A percentile compares a stretch with the other conserved stretches of the same genome.
phyloP scores from a whole-genome alignment of 2,113 vertebrate species.

The Uria aalge region DNA sequence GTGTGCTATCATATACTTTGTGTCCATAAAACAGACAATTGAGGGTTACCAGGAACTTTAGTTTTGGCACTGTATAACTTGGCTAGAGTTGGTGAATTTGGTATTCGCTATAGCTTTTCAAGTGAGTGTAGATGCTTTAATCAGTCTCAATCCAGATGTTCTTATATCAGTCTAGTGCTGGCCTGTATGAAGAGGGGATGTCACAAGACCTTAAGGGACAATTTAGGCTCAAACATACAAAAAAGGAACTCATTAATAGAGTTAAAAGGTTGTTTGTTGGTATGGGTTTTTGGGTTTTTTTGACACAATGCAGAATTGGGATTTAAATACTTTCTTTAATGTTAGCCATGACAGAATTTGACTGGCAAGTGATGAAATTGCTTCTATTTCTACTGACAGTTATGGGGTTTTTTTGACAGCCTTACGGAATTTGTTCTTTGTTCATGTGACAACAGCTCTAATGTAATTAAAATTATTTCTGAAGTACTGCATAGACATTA shows the following conservation, averaged over 20 bases:
- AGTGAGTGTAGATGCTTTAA: neutral
- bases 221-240: neutral
- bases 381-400: neutral
- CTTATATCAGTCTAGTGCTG: neutral
- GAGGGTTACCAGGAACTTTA: neutral
- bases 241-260: neutral
- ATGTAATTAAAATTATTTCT: constrained; percentile 2
- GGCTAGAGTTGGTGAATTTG: neutral
- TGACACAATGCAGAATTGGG: neutral
- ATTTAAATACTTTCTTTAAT: neutral
- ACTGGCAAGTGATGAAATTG: neutral
- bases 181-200: neutral
- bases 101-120: neutral
- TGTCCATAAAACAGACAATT: neutral
- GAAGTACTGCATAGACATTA: neutral
- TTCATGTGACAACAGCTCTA: neutral
- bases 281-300: neutral
- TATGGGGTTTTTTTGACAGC: neutral
- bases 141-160: neutral
- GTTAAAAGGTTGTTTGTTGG: neutral
- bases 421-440: neutral
- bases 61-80: neutral
- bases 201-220: neutral
- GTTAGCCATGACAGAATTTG: neutral
- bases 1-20: neutral